Base-by-base conservation (phyloP, 1,140 invertebrate species). In the Hypsibius dujardini region DNA sequence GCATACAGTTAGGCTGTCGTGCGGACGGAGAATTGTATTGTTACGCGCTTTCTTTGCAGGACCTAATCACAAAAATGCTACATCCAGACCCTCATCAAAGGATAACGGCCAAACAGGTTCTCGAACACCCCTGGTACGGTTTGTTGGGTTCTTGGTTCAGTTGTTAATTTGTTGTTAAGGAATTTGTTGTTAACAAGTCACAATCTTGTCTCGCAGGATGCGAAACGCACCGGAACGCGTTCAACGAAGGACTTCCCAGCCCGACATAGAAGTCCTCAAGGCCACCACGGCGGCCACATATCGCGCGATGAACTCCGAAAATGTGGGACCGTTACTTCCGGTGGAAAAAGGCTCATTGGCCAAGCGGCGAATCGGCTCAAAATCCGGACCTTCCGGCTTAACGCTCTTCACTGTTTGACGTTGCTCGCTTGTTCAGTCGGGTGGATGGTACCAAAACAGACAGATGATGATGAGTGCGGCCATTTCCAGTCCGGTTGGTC, bases 21-120 rank as follows among this genome's bases (percentile, higher is more conserved):
- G 47, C 60, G 50, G 14, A 69, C 47, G 46, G 47, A 46, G 45
- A 40, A 40, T 71, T 12, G 45, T 46, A 71, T 72, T 56, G 40
- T 71, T 70, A 59, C 72, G 45, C 56, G 70, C 60, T 46, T 59
- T 47, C 71, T 72, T 73, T 73, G 46, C 70, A 83, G 83, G 88
- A 90, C 76, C 81, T 95, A 47, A 86, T 98, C 2, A 84, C 85
- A 46, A 86, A 88, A 76, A 95, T 98, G 91, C 80, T 98, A 73
- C 90, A 95, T 75, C 86, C 96, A 46, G 91, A 96, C 79, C 93
- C 94, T 1, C 84, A 87, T 72, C 84, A 86, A 76, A 83, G 95
- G 72, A 88, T 93, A 67, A 89, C 87, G 2, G 90, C 92, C 1
- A 80, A 84, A 2, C 87, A 90, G 75, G 86, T 96, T 71, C 79